These are phyloP conservation scores for Cossypha heuglini DNA, from an alignment of 2,797 vertebrate species.

Conservation along the genomic window DNA sequence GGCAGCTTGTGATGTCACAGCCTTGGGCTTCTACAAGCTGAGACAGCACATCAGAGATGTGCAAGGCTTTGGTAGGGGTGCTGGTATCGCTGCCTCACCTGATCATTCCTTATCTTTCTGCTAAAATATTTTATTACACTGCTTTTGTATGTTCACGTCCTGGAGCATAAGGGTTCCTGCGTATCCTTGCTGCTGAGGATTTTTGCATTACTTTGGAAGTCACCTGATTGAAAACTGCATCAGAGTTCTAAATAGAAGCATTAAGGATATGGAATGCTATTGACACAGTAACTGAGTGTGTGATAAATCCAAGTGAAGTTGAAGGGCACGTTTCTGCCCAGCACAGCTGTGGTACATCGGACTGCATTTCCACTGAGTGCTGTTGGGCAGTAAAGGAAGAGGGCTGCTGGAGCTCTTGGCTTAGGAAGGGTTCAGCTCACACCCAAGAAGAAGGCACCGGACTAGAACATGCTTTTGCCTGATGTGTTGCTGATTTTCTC, in stretches of 20 bases:
- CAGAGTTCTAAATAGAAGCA: not conserved
- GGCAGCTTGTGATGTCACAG: not conserved
- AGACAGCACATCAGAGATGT: not conserved
- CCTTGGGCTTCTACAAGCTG: not conserved
- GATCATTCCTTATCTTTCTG: not conserved
- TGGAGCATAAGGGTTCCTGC: not conserved
- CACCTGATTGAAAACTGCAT: not conserved
- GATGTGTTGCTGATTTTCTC: not conserved
- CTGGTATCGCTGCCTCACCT: not conserved
- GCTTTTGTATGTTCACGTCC: not conserved
- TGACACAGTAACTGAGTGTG: not conserved
- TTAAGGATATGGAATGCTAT: not conserved
- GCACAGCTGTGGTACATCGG: not conserved
- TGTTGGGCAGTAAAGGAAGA: not conserved
- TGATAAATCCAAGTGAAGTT: not conserved
- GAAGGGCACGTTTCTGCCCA: not conserved
- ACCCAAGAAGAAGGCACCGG: not conserved
- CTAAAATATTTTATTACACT: not conserved
- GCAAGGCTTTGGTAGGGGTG: not conserved
- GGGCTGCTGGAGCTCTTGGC: not conserved
- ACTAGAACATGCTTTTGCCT: not conserved
- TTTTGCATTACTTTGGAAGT: not conserved
- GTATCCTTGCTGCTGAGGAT: not conserved
- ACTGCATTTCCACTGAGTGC: not conserved
- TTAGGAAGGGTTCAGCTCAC: not conserved